Evolutionary conservation across 2,113 vertebrate species (phyloP).

Genomic region (Dasyurus viverrinus): DNA sequence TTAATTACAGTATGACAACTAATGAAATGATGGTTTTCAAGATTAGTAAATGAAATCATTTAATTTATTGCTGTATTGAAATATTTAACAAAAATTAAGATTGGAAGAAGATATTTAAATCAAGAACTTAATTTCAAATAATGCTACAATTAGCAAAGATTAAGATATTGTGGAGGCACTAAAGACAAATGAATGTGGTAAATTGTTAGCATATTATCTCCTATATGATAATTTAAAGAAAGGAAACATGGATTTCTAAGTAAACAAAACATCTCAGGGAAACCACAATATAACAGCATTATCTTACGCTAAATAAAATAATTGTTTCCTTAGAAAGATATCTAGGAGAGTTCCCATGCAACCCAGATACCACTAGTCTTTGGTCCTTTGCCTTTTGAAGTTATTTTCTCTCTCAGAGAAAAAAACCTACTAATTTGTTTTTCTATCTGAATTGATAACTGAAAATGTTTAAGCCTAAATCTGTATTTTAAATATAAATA

Average conservation of each 20-base stretch:
- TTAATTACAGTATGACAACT: background rate
- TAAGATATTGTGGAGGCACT: conserved; percentile 24
- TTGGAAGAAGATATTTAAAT: background rate
- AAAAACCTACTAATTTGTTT: background rate
- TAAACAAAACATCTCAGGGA: background rate
- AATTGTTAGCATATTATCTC: conserved; percentile 43
- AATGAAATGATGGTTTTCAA: background rate
- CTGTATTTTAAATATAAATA: background rate
- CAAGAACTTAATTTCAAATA: background rate
- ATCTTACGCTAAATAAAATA: conserved; percentile 32
- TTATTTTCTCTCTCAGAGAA: background rate
- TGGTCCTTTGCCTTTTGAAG: background rate
- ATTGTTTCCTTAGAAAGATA: background rate
- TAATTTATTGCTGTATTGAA: background rate
- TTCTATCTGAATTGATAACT: background rate
- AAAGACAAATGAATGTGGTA: background rate
- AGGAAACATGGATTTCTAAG: background rate
- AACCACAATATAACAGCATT: conserved; percentile 10
- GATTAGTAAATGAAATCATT: background rate
- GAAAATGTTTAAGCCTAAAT: background rate
- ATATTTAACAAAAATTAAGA: background rate
- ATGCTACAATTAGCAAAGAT: conserved; percentile 15
- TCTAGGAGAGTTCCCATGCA: conserved; percentile 24
- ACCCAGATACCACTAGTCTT: background rate
- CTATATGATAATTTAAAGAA: background rate